Evolutionary conservation across 1,140 invertebrate genomes (phyloP).

Genomic region (Mercenaria mercenaria): DNA sequence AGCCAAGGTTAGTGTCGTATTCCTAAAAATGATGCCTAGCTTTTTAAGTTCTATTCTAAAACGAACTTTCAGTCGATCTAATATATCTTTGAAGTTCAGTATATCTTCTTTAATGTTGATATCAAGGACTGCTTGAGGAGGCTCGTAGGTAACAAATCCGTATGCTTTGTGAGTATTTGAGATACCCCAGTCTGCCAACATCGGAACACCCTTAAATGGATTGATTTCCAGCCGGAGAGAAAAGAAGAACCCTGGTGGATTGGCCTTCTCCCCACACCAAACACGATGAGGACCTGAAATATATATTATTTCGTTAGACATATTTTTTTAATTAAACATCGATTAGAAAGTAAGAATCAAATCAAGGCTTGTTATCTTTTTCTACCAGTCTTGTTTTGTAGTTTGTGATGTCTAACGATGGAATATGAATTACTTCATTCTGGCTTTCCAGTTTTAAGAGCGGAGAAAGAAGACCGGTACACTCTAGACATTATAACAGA

Average conservation of each 20-base stretch:
- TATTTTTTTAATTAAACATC: background rate
- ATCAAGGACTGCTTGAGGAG: background rate
- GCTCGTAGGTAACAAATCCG: background rate
- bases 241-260: conserved; percentile 58
- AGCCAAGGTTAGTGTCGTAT: background rate
- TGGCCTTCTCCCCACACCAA: conserved; percentile 47
- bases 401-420: too few species aligned
- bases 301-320: background rate
- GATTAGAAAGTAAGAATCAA: background rate
- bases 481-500: too few species aligned
- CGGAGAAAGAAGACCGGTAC: too few species aligned
- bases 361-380: too few species aligned
- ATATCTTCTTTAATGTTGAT: background rate
- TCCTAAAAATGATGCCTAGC: background rate
- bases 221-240: conserved; percentile 5
- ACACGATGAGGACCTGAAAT: background rate
- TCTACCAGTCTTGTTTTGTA: too few species aligned
- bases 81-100: background rate
- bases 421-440: too few species aligned
- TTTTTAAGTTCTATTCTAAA: background rate
- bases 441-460: too few species aligned
- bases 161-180: background rate
- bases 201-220: conserved; percentile 45
- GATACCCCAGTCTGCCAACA: background rate
- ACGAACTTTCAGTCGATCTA: background rate